Conservation (phyloP, 2,888 invertebrate species). For the Elgonia sp. region DNA sequence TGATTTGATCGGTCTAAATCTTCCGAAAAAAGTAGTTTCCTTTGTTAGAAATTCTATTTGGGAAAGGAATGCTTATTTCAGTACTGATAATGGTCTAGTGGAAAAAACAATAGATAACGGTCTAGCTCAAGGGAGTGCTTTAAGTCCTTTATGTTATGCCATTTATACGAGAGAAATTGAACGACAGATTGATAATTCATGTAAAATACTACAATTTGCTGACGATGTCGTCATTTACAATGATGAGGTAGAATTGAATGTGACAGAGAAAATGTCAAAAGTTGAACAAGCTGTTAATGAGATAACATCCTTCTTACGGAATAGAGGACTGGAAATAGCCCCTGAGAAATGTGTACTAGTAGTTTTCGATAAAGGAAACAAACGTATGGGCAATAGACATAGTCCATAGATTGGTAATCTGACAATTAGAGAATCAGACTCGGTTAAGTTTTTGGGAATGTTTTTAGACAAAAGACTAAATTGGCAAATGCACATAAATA, state of each 20-base stretch:
- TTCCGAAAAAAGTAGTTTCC: no score
- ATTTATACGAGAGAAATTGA: no score
- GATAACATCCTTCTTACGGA: background rate
- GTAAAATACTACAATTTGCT: background rate
- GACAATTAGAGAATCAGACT: background rate
- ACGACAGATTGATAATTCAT: no score
- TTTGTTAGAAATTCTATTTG: no score
- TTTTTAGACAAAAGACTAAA: conserved; percentile 27
- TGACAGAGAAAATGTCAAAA: background rate
- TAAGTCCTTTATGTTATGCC: no score
- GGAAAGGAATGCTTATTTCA: no score
- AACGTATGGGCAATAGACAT: background rate
- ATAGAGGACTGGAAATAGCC: conserved; percentile 8
- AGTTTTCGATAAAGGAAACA: conserved; percentile 17
- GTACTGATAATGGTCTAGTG: no score
- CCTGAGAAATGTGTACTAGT: background rate
- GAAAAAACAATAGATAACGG: no score
- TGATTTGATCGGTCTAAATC: no score
- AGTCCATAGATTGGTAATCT: background rate
- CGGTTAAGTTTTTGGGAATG: conserved; percentile 43
- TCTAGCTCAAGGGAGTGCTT: no score
- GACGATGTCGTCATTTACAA: background rate
- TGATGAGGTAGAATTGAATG: background rate
- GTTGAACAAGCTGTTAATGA: background rate
- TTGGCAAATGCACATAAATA: conserved; percentile 36